Percentiles rank a stretch among this genome's conserved stretches.
Conservation (phyloP, 2,797 vertebrate genomes). For the Lycodopsis pacificus region DNA sequence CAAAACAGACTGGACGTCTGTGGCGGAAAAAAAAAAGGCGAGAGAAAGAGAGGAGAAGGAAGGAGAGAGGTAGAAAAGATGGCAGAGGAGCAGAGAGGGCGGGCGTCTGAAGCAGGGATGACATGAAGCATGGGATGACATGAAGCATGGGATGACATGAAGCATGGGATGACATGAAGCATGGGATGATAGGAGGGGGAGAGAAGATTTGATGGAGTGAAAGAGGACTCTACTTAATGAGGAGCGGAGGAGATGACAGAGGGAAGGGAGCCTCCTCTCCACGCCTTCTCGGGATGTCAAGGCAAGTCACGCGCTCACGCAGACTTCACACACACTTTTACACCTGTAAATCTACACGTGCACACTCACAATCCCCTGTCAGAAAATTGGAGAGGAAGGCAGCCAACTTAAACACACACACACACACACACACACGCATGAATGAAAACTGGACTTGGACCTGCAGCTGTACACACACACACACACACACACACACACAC, state of each 20-base stretch:
- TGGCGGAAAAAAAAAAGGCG: constrained; percentile 2
- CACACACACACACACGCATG: constrained; percentile 4
- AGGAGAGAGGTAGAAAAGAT: constrained; percentile 2
- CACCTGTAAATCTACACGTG: constrained; percentile 21
- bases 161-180: constrained; percentile 5
- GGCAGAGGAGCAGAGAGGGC: constrained; percentile 17
- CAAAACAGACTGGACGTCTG: constrained; percentile 51
- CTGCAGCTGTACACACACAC: constrained; percentile 10
- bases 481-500: constrained; percentile 16
- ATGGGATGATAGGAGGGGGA: constrained; percentile 12
- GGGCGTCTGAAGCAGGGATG: constrained; percentile 19
- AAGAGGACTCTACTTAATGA: constrained; percentile 36
- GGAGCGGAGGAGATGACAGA: constrained; percentile 43
- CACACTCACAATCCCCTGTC: constrained; percentile 15
- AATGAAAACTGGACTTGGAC: constrained; percentile 38
- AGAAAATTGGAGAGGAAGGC: constrained; percentile 8
- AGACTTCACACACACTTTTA: not conserved
- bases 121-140: constrained; percentile 5
- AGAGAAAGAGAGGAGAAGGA: constrained; percentile 9
- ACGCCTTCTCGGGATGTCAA: constrained; percentile 26
- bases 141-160: constrained; percentile 15
- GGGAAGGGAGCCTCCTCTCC: not conserved
- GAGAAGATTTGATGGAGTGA: constrained; percentile 40
- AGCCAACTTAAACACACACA: constrained; percentile 13
- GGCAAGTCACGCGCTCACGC: constrained; percentile 23